A percentile compares a stretch with the other conserved stretches of the same genome.
phyloP scores from a whole-genome alignment of 2,797 vertebrate species.

The Liparis tanakae region DNA sequence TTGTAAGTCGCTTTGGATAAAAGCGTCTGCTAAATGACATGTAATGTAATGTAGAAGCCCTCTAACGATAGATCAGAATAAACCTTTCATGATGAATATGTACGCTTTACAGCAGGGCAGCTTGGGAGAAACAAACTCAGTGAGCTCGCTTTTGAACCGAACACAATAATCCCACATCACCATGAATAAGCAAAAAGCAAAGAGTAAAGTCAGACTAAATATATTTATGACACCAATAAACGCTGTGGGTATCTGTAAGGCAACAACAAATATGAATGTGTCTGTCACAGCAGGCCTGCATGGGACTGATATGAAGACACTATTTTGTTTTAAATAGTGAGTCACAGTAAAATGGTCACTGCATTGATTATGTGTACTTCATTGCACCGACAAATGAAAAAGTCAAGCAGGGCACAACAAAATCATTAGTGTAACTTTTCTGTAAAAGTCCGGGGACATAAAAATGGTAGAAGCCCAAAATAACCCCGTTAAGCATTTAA shows the following conservation, averaged over 20 bases:
- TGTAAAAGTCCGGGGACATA: constrained; percentile 48
- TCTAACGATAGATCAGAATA: neutral
- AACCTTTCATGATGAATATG: constrained; percentile 10
- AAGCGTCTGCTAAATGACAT: too few relatives aligned
- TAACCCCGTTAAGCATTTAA: constrained; percentile 66
- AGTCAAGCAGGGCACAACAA: neutral
- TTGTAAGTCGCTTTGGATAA: too few relatives aligned
- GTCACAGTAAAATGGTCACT: too few relatives aligned
- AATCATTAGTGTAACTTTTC: constrained; percentile 13
- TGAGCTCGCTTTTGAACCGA: neutral
- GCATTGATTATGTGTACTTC: constrained; percentile 17
- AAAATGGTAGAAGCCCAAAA: constrained; percentile 62
- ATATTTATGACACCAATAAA: neutral
- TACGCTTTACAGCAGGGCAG: neutral
- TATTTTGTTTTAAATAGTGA: too few relatives aligned
- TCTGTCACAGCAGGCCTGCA: neutral
- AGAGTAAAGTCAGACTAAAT: neutral
- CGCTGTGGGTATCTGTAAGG: neutral
- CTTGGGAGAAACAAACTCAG: neutral
- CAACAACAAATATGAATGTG: too few relatives aligned
- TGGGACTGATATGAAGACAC: neutral
- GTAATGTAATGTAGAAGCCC: too few relatives aligned
- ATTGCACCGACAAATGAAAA: neutral
- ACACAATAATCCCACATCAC: neutral
- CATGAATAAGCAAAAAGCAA: neutral